Evolutionary conservation across 2,888 invertebrate species (phyloP), one percentile per base, ranked within the genome.

Genomic region (Metopia argyrocephala): DNA sequence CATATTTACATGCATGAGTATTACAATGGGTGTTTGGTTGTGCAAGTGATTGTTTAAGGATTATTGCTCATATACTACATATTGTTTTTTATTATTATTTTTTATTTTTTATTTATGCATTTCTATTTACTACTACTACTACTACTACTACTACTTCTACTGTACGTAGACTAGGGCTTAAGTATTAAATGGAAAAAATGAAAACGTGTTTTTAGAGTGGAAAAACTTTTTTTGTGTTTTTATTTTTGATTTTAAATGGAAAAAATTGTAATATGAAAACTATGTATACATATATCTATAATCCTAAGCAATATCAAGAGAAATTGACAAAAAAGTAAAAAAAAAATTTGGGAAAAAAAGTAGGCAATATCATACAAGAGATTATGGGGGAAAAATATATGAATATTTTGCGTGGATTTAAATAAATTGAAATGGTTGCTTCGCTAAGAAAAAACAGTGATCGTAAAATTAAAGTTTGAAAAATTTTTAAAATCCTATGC

Each of bases 31-130:
- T n/a, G n/a, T n/a, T 9, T 31, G 9, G 25, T 52, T 9, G 25
- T 12, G 18, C 18, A 54, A 54, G 25, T 68, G 71, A 66, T 71
- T 66, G 66, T 69, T 76, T 69, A 20, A 69, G 76, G 69, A 76
- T 76, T 76, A 76, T 62, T 69, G 62, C 56, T 23, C 48, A 21
- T 48, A 23, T 27, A 46, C 57, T n/a, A 69, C 59, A 70, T 66
- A 79, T 76, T 79, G 70, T 59, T 23, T 50, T 20, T 74, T n/a
- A n/a, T n/a, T n/a, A n/a, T n/a, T n/a, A n/a, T 50, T 59, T 27
- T 79, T 70, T 78, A 59, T 71, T 31, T 62, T 46, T 46, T 70
- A 27, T 25, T 50, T 23, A 57, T 74, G 28, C 21, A 38, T 38
- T 12, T 61, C 62, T 31, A 23, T 54, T 56, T 64, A 3, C 12